Conservation (phyloP, 2,113 vertebrate species). For the Brachionichthys hirsutus region DNA sequence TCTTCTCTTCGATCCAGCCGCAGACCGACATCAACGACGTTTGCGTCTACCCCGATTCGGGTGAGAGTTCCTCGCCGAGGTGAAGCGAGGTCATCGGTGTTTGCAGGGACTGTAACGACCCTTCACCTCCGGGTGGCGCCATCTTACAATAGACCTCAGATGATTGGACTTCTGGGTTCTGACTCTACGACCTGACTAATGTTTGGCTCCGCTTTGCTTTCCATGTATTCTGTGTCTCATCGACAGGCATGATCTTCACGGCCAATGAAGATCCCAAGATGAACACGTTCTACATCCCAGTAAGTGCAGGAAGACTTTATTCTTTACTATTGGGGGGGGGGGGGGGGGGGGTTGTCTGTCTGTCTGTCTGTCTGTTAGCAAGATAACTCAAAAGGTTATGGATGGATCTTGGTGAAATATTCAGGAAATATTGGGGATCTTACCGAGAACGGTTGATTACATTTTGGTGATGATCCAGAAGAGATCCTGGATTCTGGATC, state of each 20-base stretch:
- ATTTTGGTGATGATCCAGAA: too few species aligned
- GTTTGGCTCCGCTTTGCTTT: not conserved
- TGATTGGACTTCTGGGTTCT: not conserved
- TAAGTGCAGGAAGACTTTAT: constrained; percentile 73
- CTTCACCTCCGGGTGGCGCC: constrained; percentile 43
- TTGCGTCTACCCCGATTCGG: constrained; percentile 91
- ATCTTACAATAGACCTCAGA: not conserved
- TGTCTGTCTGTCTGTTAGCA: too few species aligned
- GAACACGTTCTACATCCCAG: constrained; percentile 96
- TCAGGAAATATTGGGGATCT: too few species aligned
- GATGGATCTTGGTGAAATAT: too few species aligned
- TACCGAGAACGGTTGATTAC: too few species aligned
- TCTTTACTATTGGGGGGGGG: not conserved
- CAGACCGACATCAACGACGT: constrained; percentile 90
- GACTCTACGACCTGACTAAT: not conserved
- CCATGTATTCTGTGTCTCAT: constrained; percentile 18
- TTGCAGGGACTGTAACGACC: too few species aligned
- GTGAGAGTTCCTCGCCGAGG: constrained; percentile 60
- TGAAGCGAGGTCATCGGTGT: too few species aligned
- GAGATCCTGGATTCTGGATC: too few species aligned
- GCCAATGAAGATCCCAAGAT: constrained; percentile 98
- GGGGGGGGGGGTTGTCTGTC: too few species aligned
- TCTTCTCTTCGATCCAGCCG: constrained; percentile 92
- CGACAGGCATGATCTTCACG: constrained; percentile 93
- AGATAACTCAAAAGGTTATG: too few species aligned